A percentile compares a stretch with the other conserved stretches of the same genome.
Conservation (phyloP, 1,140 invertebrate species). For the Nixonia krombeini region DNA sequence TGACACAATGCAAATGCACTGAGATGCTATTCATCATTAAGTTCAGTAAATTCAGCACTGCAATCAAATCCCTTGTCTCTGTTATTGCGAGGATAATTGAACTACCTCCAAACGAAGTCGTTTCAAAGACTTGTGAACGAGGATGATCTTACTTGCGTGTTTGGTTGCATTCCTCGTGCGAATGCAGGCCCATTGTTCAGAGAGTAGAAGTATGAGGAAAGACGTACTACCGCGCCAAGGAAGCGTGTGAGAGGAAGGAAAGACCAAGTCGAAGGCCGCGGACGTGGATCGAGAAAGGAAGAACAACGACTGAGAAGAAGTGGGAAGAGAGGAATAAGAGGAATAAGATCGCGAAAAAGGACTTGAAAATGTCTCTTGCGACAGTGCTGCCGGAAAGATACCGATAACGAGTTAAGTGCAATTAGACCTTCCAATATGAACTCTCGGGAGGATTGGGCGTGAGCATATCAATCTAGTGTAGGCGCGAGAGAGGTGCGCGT, state of each 20-base stretch:
- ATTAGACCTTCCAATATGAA: slow-evolving; percentile 50
- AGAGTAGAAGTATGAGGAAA: slow-evolving; percentile 9
- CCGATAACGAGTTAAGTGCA: slow-evolving; percentile 48
- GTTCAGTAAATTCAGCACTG: too few species aligned
- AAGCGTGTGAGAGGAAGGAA: slow-evolving; percentile 12
- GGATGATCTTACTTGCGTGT: slow-evolving; percentile 37
- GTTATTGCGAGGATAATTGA: too few species aligned
- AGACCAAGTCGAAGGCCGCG: too few species aligned
- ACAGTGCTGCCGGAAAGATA: not conserved
- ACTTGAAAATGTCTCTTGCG: slow-evolving; percentile 2
- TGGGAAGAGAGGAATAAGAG: slow-evolving; percentile 1
- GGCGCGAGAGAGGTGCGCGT: slow-evolving; percentile 1
- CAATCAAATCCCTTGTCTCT: too few species aligned
- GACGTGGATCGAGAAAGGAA: too few species aligned
- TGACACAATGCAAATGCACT: too few species aligned
- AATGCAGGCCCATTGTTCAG: slow-evolving; percentile 21
- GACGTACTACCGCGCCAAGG: not conserved
- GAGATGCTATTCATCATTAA: too few species aligned
- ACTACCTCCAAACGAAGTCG: too few species aligned
- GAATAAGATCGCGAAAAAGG: slow-evolving; percentile 1
- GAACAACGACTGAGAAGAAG: not conserved
- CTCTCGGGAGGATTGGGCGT: slow-evolving; percentile 42
- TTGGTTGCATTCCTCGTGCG: slow-evolving; percentile 33
- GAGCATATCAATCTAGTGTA: slow-evolving; percentile 46
- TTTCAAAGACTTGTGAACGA: not conserved